Conservation (phyloP, 1,140 invertebrate genomes). For the Cotesia glomerata region DNA sequence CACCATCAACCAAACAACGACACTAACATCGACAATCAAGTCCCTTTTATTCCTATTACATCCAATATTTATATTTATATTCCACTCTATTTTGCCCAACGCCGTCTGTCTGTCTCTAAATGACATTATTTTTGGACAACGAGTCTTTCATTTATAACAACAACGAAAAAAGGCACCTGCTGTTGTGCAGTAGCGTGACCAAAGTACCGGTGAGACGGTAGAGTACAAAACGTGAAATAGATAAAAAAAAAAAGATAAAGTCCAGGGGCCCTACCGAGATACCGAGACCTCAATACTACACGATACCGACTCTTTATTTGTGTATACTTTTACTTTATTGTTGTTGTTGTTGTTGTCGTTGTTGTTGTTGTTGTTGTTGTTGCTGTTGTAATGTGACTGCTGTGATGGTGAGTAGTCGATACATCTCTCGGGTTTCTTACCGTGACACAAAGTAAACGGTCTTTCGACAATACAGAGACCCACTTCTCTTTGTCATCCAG, state of each 20-base stretch:
- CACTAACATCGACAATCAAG: too few species aligned
- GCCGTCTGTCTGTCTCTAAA: background rate
- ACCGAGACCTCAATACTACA: conserved; percentile 5
- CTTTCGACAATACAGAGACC: conserved; percentile 17
- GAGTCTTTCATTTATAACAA: conserved; percentile 5
- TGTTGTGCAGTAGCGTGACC: background rate
- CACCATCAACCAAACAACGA: too few species aligned
- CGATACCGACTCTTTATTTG: background rate
- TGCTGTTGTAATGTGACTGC: background rate
- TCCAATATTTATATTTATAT: background rate
- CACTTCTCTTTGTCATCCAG: conserved; percentile 13
- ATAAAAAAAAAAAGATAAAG: background rate
- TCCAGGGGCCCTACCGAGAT: background rate
- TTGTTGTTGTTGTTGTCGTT: conserved; percentile 1
- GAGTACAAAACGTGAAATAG: background rate
- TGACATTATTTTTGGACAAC: background rate
- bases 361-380: background rate
- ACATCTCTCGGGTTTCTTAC: conserved; percentile 14
- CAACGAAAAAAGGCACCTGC: background rate
- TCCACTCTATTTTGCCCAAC: background rate
- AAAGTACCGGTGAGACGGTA: background rate
- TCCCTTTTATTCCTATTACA: too few species aligned
- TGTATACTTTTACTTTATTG: background rate
- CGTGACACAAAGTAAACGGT: conserved; percentile 24
- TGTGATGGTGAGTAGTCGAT: too few species aligned